phyloP scores from a whole-genome alignment of 2,888 invertebrate species.

The Meiosimyza platycephala region DNA sequence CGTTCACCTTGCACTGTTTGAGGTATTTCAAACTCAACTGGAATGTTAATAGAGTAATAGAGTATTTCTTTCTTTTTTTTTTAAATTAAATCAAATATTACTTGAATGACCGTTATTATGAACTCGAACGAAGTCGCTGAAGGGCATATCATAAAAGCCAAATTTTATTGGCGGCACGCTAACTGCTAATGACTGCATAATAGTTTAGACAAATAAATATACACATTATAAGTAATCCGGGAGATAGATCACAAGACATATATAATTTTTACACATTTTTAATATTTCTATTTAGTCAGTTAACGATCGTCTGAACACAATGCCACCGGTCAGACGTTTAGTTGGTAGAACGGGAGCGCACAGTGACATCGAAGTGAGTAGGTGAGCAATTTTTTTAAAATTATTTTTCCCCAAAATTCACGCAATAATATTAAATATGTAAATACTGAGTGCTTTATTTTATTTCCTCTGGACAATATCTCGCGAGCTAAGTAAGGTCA shows the following conservation, averaged over 20 bases:
- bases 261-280: no score
- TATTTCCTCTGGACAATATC: no score
- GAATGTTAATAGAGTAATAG: neutral
- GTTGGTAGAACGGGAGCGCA: no score
- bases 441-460: no score
- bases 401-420: no score
- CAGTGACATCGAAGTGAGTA: no score
- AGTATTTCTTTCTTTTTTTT: neutral
- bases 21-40: conserved; percentile 57
- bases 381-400: no score
- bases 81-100: conserved; percentile 36
- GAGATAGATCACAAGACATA: no score
- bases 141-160: conserved; percentile 73
- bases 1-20: conserved; percentile 50
- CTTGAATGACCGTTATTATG: conserved; percentile 78
- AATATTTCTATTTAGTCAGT: neutral
- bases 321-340: no score
- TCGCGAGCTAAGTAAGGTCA: no score
- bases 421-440: no score
- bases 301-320: neutral
- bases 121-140: conserved; percentile 72
- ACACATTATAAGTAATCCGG: no score
- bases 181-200: conserved; percentile 47
- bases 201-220: neutral
- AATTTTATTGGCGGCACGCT: conserved; percentile 72